These are phyloP conservation scores for Coleophora deauratella DNA, from an alignment of 2,888 invertebrate genomes.

Conservation along the genomic window DNA sequence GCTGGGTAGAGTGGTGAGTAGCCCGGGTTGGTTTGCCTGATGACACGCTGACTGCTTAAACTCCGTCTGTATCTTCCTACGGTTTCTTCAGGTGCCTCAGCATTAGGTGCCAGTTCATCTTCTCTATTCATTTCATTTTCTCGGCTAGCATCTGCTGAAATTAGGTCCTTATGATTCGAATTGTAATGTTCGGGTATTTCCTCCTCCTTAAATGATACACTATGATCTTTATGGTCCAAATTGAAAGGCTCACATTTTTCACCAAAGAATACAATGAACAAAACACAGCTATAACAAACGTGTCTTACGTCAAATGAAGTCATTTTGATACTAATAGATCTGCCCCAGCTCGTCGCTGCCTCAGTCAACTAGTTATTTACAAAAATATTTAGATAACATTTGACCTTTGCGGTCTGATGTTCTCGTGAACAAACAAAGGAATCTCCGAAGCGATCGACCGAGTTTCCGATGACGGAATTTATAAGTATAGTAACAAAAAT, in stretches of 20 bases:
- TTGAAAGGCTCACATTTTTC: conserved; percentile 19
- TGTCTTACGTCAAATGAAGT: conserved; percentile 17
- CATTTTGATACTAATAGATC: conserved; percentile 24
- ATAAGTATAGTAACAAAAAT: too few species aligned
- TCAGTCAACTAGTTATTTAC: background rate
- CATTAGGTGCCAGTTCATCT: background rate
- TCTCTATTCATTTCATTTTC: conserved; percentile 5
- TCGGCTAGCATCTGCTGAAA: background rate
- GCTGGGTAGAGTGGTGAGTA: conserved; percentile 30
- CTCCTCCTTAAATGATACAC: too few species aligned
- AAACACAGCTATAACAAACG: conserved; percentile 16
- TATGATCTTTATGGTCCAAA: too few species aligned
- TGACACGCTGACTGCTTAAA: conserved; percentile 16
- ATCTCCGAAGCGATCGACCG: too few species aligned
- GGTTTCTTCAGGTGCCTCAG: background rate
- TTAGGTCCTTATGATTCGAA: too few species aligned
- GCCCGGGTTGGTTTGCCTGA: conserved; percentile 23
- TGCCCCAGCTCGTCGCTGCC: background rate
- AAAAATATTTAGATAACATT: conserved; percentile 26
- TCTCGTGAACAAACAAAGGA: background rate
- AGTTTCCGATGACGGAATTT: background rate
- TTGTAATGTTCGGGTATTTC: too few species aligned
- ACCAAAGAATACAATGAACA: conserved; percentile 22
- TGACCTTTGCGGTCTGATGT: conserved; percentile 33
- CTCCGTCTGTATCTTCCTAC: background rate